Conservation (phyloP, 2,113 vertebrate species). For the Loxodonta africana region DNA sequence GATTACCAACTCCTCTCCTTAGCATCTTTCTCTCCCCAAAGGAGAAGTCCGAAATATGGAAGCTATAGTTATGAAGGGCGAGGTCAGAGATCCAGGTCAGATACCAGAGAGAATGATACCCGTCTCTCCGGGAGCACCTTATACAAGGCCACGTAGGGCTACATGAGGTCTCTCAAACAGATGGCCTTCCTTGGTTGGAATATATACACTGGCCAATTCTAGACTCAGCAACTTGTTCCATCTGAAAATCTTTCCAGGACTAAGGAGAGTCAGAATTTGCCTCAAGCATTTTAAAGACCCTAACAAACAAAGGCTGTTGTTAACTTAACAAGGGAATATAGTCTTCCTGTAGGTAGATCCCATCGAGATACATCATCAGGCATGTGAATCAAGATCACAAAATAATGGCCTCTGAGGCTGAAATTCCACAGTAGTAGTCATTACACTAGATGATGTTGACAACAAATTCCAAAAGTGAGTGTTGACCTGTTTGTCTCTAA, state of each 20-base stretch:
- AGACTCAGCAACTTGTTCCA: constrained; percentile 4
- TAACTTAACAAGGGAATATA: neutral
- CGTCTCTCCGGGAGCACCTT: neutral
- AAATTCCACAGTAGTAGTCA: neutral
- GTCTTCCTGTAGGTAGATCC: neutral
- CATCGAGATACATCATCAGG: neutral
- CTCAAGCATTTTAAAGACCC: constrained; percentile 39
- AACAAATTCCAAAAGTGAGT: neutral
- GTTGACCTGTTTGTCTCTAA: constrained; percentile 34
- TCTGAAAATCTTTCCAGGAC: neutral
- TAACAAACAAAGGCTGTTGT: neutral
- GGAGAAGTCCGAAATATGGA: neutral
- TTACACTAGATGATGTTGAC: neutral
- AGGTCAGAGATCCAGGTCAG: neutral
- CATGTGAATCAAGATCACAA: neutral
- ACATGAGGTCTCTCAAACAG: neutral
- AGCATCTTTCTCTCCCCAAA: constrained; percentile 3
- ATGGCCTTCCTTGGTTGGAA: neutral
- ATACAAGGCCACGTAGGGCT: neutral
- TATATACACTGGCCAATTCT: neutral
- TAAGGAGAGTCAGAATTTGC: constrained; percentile 42
- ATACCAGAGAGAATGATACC: neutral
- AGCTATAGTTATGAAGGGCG: neutral
- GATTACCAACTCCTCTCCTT: neutral
- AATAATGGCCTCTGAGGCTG: neutral